These are phyloP conservation scores for Agriopis leucophaearia DNA, from an alignment of 2,888 invertebrate species.

Conservation along the genomic window DNA sequence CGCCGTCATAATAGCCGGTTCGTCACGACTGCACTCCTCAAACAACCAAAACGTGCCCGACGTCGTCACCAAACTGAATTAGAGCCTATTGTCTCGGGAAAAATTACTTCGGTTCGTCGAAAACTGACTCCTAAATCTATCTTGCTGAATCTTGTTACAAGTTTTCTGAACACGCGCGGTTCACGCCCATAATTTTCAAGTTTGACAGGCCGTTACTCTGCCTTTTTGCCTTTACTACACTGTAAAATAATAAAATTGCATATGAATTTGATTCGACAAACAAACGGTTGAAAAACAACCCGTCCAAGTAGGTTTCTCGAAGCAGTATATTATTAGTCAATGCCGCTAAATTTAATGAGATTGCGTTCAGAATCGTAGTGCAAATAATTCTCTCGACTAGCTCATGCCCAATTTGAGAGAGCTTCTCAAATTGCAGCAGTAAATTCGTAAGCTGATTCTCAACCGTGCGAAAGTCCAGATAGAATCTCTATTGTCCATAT, in stretches of 20 bases:
- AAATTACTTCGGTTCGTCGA: constrained; percentile 29
- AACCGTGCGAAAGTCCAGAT: constrained; percentile 74
- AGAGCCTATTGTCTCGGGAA: constrained; percentile 48
- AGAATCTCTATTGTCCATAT: constrained; percentile 71
- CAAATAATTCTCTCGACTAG: constrained; percentile 35
- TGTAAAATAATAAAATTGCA: not conserved
- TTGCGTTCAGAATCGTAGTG: constrained; percentile 27
- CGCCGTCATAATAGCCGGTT: constrained; percentile 50
- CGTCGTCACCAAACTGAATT: constrained; percentile 45
- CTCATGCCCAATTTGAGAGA: constrained; percentile 50
- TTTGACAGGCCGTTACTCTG: not conserved
- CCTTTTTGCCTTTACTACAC: not conserved
- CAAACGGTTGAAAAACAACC: constrained; percentile 11
- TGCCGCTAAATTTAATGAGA: constrained; percentile 29
- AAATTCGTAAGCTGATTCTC: constrained; percentile 58
- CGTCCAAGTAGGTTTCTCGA: constrained; percentile 20
- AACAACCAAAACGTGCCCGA: constrained; percentile 59
- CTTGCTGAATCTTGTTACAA: constrained; percentile 23
- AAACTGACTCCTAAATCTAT: constrained; percentile 31
- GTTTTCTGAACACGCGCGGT: constrained; percentile 18
- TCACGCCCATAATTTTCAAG: constrained; percentile 9
- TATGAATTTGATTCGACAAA: constrained; percentile 5
- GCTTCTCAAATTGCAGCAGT: constrained; percentile 57
- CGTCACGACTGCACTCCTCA: constrained; percentile 62
- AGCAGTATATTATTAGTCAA: constrained; percentile 29